These are phyloP conservation scores for Cheirogaleus medius DNA, from an alignment of 2,113 vertebrate genomes.

Conservation along the genomic window DNA sequence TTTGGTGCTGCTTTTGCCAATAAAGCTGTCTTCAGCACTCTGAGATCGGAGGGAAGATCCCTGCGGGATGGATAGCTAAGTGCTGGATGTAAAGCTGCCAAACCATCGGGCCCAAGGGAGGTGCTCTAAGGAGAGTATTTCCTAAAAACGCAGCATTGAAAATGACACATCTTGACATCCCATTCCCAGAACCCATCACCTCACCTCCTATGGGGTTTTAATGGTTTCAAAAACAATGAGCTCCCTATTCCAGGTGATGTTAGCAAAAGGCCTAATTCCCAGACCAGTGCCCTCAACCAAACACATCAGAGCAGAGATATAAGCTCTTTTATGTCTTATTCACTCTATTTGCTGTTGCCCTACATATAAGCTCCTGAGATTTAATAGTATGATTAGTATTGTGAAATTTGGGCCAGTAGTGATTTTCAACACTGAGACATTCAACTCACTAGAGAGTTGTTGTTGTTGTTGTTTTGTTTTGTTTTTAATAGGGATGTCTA, in stretches of 20 bases:
- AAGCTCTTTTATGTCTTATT: neutral
- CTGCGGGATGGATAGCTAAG: slow-evolving; percentile 31
- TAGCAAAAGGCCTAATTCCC: slow-evolving; percentile 18
- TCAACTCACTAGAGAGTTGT: neutral
- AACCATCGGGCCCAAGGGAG: slow-evolving; percentile 51
- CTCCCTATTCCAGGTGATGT: slow-evolving; percentile 38
- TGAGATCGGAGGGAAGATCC: neutral
- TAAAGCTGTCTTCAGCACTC: neutral
- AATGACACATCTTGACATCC: slow-evolving; percentile 53
- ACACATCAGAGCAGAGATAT: neutral
- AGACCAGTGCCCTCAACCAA: slow-evolving; percentile 17
- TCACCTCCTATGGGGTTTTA: slow-evolving; percentile 41
- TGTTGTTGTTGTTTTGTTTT: neutral
- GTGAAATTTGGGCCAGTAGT: neutral
- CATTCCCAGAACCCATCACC: slow-evolving; percentile 64
- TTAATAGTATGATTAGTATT: neutral
- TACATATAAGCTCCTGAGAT: neutral
- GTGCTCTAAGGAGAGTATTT: slow-evolving; percentile 36
- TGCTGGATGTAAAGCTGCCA: slow-evolving; percentile 62
- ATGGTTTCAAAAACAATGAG: slow-evolving; percentile 42
- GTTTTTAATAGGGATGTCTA: neutral
- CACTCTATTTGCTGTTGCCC: neutral
- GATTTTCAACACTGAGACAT: neutral
- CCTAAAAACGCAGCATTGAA: slow-evolving; percentile 60
- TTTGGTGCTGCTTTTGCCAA: neutral